A percentile compares a stretch with the other conserved stretches of the same genome.
phyloP scores from a whole-genome alignment of 53 echinoderm and acorn worm species.

The Actinopyga echinites region DNA sequence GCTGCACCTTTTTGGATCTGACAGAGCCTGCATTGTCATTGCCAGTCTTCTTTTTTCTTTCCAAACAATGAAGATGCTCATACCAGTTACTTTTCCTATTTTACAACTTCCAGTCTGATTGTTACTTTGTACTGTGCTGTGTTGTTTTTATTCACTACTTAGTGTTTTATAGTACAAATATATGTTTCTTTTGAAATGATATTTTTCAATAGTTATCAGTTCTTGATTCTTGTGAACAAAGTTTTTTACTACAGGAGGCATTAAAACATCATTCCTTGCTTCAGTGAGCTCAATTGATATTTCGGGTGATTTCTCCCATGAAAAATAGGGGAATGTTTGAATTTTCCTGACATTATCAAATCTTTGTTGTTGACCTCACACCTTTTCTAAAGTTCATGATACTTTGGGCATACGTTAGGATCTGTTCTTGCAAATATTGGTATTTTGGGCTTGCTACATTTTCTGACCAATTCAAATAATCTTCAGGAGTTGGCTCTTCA shows the following conservation, averaged over 20 bases:
- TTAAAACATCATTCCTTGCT: background rate
- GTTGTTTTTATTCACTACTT: no score
- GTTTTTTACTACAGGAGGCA: background rate
- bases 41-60: no score
- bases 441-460: slow-evolving; percentile 40
- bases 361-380: slow-evolving; percentile 21
- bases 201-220: no score
- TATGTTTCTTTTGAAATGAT: no score
- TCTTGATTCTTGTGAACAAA: background rate
- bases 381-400: slow-evolving; percentile 49
- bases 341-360: slow-evolving; percentile 18
- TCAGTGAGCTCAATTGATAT: slow-evolving; percentile 48
- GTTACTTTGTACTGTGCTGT: no score
- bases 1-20: no score
- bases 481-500: slow-evolving; percentile 12
- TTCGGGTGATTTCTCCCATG: slow-evolving; percentile 37
- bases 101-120: no score
- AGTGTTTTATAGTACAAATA: no score
- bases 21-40: no score
- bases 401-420: slow-evolving; percentile 40
- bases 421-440: slow-evolving; percentile 46
- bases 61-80: no score
- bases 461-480: slow-evolving; percentile 36
- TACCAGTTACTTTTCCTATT: no score
- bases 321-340: slow-evolving; percentile 41